Evolutionary conservation across 2,113 vertebrate species (phyloP).

Genomic region (Symphodus melops): DNA sequence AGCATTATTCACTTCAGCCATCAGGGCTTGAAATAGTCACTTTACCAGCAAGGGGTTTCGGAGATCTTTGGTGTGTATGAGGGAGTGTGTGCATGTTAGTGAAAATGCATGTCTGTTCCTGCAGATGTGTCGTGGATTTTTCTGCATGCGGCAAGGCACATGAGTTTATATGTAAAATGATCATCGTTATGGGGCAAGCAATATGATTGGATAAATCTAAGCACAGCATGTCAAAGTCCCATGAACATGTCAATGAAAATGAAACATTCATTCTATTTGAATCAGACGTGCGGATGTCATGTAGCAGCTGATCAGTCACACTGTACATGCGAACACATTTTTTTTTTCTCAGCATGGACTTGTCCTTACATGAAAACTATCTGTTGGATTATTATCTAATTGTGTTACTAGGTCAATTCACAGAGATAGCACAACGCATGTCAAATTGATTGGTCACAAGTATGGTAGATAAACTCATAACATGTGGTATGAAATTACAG

Average conservation of each 20-base stretch:
- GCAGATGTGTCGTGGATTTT: slow-evolving; percentile 43
- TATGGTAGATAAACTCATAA: slow-evolving; percentile 22
- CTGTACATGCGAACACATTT: neutral
- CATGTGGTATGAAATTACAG: slow-evolving; percentile 16
- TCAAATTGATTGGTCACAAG: slow-evolving; percentile 44
- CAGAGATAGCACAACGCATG: slow-evolving; percentile 22
- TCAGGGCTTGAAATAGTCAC: slow-evolving; percentile 64
- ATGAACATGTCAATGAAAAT: slow-evolving; percentile 31
- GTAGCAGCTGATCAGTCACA: slow-evolving; percentile 15
- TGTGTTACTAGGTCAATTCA: slow-evolving; percentile 59
- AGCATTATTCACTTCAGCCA: slow-evolving; percentile 66
- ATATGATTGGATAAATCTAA: slow-evolving; percentile 8
- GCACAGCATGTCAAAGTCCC: neutral
- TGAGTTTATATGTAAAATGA: slow-evolving; percentile 7
- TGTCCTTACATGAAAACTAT: slow-evolving; percentile 26
- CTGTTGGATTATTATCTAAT: slow-evolving; percentile 38
- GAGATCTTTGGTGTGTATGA: slow-evolving; percentile 15
- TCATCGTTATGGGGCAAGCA: neutral
- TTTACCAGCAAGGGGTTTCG: slow-evolving; percentile 44
- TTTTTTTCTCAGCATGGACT: neutral
- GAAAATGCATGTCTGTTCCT: slow-evolving; percentile 33
- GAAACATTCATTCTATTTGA: slow-evolving; percentile 30
- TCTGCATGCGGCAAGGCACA: slow-evolving; percentile 24
- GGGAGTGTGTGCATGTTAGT: slow-evolving; percentile 16
- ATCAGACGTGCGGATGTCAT: neutral